phyloP scores from a whole-genome alignment of 1,140 invertebrate genomes.

The Pseudomyrmex concolor region DNA sequence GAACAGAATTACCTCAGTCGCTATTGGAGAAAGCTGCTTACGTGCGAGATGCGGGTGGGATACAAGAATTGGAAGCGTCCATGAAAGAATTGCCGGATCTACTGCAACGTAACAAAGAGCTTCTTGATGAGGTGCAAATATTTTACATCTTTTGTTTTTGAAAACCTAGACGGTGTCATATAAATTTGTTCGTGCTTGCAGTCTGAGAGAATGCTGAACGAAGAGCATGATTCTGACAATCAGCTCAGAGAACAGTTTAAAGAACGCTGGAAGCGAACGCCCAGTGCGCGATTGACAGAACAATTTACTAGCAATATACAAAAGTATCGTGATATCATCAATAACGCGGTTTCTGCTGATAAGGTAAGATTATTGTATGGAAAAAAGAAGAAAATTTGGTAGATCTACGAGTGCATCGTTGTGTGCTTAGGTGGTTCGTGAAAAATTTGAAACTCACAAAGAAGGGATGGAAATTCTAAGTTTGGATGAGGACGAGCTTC shows the following conservation, averaged over 20 bases:
- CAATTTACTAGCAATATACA: slow-evolving; percentile 93
- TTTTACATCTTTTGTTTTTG: slow-evolving; percentile 13
- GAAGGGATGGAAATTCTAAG: slow-evolving; percentile 94
- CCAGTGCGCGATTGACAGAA: slow-evolving; percentile 95
- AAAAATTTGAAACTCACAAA: slow-evolving; percentile 93
- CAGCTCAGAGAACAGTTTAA: slow-evolving; percentile 96
- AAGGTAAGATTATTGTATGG: slow-evolving; percentile 82
- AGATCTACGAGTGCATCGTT: background rate
- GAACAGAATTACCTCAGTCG: slow-evolving; percentile 93
- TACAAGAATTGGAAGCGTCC: slow-evolving; percentile 86
- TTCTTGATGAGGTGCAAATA: slow-evolving; percentile 93
- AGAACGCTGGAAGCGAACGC: slow-evolving; percentile 95
- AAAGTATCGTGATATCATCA: slow-evolving; percentile 97
- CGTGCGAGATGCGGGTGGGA: slow-evolving; percentile 90
- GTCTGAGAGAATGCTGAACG: slow-evolving; percentile 94
- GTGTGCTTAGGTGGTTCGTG: slow-evolving; percentile 89
- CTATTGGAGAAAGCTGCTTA: slow-evolving; percentile 93
- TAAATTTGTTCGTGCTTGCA: slow-evolving; percentile 76
- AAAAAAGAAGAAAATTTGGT: slow-evolving; percentile 15
- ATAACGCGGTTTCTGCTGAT: slow-evolving; percentile 94
- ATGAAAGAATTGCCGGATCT: slow-evolving; percentile 95
- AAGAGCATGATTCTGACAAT: slow-evolving; percentile 96
- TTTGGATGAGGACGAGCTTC: slow-evolving; percentile 88
- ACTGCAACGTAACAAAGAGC: slow-evolving; percentile 96
- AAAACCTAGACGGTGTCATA: background rate